Evolutionary conservation across 2,113 vertebrate species (phyloP), one percentile per base, ranked within the genome.

Genomic region (Holacanthus passer): DNA sequence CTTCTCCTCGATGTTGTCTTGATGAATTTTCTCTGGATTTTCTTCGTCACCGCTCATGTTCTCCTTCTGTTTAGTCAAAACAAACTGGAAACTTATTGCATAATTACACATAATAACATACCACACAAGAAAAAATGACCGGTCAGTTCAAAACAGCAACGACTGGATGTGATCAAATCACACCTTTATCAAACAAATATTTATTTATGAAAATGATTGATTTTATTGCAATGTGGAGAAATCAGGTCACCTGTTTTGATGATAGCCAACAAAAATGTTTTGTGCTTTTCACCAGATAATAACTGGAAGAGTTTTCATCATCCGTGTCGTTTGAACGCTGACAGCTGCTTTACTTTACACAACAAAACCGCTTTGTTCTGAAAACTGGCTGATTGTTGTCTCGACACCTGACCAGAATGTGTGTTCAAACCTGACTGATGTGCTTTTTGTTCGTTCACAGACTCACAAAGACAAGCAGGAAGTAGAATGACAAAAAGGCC

Each of bases 381-480:
- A 8, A 35, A 43, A 27, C 20, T 12, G 39, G 7, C 37, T 20
- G 22, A 20, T 74, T 52, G 45, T 39, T 50, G 20, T 31, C 14
- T 10, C 35, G 22, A 13, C 58, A 37, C 1, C 45, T 32, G 32
- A 27, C 2, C 12, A 4, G 5, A 41, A 10, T 41, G 32, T 13
- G 35, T 14, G 4, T 7, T 17, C 2, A 35, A 52, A 71, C 52
- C 1, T 80, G 66, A 60, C 19, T 47, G 47, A 20, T 56, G 13
- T 35, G 4, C 56, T 43, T 63, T 69, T 69, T 63, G 47, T 81
- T 32, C 1, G 41, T 31, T 66, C 43, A 35, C 20, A 52, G 13
- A 47, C 31, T 53, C 4, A 71, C 65, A 74, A 80, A 58, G 24
- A 84, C 27, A 19, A 17, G n/a, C 59, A 27, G 29, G 53, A 65